These are phyloP conservation scores for Villa cingulata DNA, from an alignment of 2,888 invertebrate genomes.

Conservation along the genomic window DNA sequence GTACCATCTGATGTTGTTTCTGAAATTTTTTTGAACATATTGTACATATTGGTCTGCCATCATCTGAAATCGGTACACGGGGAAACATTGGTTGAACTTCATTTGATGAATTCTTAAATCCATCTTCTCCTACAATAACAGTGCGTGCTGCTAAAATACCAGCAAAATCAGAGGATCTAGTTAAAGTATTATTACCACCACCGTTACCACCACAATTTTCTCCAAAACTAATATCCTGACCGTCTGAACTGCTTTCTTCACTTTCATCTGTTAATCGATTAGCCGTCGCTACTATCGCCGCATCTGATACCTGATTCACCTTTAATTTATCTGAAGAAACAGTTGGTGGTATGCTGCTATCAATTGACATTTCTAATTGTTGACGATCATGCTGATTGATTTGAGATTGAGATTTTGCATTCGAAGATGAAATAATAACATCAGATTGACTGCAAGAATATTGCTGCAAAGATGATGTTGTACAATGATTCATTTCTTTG, in stretches of 20 bases:
- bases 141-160: constrained; percentile 29
- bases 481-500: too few species aligned
- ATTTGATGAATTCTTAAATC: constrained; percentile 40
- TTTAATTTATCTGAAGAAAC: too few species aligned
- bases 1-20: constrained; percentile 74
- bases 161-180: constrained; percentile 25
- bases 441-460: too few species aligned
- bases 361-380: too few species aligned
- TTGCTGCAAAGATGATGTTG: too few species aligned
- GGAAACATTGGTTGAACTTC: constrained; percentile 36
- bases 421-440: too few species aligned
- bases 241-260: constrained; percentile 18
- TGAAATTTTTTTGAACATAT: constrained; percentile 87
- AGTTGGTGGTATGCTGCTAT: too few species aligned
- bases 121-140: constrained; percentile 48
- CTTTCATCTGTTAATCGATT: constrained; percentile 13
- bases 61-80: constrained; percentile 46
- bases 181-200: not conserved
- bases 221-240: constrained; percentile 12
- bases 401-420: too few species aligned
- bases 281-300: too few species aligned
- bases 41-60: constrained; percentile 63
- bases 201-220: constrained; percentile 23
- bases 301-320: too few species aligned
- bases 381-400: too few species aligned